Percentiles rank a stretch among this genome's conserved stretches.
Evolutionary conservation across 2,113 vertebrate genomes (phyloP).

Genomic region (Xyliphius kryptos): DNA sequence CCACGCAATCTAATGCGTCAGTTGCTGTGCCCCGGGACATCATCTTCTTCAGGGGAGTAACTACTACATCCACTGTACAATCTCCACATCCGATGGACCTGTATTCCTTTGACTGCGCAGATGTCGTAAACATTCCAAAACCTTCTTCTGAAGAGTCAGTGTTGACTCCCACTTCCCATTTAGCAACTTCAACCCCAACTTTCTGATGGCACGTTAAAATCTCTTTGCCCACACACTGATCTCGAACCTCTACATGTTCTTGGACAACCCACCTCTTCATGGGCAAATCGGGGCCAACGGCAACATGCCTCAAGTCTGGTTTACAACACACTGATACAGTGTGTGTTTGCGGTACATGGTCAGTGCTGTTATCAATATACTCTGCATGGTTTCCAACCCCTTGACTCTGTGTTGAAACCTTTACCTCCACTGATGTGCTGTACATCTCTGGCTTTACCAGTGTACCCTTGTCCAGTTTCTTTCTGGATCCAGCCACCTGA

Average conservation of each 20-base stretch:
- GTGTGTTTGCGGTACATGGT: slow-evolving; percentile 51
- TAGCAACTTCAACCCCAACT: slow-evolving; percentile 57
- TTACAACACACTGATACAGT: slow-evolving; percentile 66
- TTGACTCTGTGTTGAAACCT: slow-evolving; percentile 69
- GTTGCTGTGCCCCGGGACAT: slow-evolving; percentile 65
- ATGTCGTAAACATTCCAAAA: slow-evolving; percentile 34
- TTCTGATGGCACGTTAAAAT: slow-evolving; percentile 57
- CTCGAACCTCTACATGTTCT: slow-evolving; percentile 62
- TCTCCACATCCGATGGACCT: slow-evolving; percentile 80
- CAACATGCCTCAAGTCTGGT: slow-evolving; percentile 45
- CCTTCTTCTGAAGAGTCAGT: slow-evolving; percentile 59
- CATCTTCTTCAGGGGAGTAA: slow-evolving; percentile 56
- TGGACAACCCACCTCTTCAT: slow-evolving; percentile 78
- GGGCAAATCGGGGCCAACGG: slow-evolving; percentile 69
- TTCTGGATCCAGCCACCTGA: slow-evolving; percentile 79
- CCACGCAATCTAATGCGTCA: slow-evolving; percentile 53
- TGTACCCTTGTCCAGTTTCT: slow-evolving; percentile 77
- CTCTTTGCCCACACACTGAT: slow-evolving; percentile 58
- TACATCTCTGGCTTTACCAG: slow-evolving; percentile 70
- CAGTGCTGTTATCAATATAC: slow-evolving; percentile 51
- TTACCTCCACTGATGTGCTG: slow-evolving; percentile 73
- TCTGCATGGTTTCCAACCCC: slow-evolving; percentile 71
- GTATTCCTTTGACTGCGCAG: slow-evolving; percentile 43
- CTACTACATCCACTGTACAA: slow-evolving; percentile 67
- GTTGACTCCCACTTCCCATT: slow-evolving; percentile 73